phyloP scores from a whole-genome alignment of 1,140 invertebrate genomes.

The Diachasmimorpha longicaudata region DNA sequence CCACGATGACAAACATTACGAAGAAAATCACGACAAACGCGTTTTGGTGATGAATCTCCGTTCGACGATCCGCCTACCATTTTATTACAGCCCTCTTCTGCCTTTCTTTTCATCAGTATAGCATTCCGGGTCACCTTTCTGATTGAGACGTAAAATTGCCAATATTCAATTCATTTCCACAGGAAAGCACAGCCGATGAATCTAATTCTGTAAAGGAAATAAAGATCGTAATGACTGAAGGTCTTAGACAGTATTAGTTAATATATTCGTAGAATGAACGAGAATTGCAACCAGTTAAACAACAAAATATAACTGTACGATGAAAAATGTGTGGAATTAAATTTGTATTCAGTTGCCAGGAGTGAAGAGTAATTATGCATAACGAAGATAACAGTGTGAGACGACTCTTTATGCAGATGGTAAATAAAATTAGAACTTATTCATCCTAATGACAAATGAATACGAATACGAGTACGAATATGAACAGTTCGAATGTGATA shows the following conservation, averaged over 20 bases:
- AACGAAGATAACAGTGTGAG: background rate
- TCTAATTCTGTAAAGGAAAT: background rate
- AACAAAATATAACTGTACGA: slow-evolving; percentile 5
- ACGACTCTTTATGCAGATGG: too few relatives aligned
- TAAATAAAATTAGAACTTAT: too few relatives aligned
- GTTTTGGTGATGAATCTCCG: slow-evolving; percentile 40
- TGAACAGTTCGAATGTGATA: too few relatives aligned
- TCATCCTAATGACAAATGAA: too few relatives aligned
- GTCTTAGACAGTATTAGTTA: background rate
- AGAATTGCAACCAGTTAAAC: background rate
- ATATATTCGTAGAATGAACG: background rate
- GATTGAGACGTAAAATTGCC: background rate
- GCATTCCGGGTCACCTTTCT: slow-evolving; percentile 22
- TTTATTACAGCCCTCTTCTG: slow-evolving; percentile 24
- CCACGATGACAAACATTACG: slow-evolving; percentile 76
- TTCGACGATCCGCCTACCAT: slow-evolving; percentile 46
- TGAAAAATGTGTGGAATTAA: slow-evolving; percentile 24
- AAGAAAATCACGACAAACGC: slow-evolving; percentile 69
- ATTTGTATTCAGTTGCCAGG: slow-evolving; percentile 17
- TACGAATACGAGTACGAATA: too few relatives aligned
- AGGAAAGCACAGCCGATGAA: background rate
- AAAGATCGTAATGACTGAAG: background rate
- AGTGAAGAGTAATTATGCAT: slow-evolving; percentile 17
- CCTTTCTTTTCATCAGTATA: slow-evolving; percentile 43
- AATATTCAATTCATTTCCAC: background rate